Base-by-base conservation (phyloP, 2,797 vertebrate species). In the Sternarchorhynchus goeldii region DNA sequence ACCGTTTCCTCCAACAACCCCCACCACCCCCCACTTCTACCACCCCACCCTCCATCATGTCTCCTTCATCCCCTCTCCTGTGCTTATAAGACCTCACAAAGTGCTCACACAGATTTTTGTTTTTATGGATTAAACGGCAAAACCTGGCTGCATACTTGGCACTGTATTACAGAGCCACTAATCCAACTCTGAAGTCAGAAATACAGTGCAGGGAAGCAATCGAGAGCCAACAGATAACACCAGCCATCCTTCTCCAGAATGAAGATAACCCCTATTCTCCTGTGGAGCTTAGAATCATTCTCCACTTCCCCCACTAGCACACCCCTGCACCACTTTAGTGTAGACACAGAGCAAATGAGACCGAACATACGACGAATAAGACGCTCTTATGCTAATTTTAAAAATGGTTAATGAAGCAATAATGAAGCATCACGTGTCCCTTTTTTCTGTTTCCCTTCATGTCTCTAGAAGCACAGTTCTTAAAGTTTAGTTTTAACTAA, bases 261-360 rank as follows among this genome's bases (percentile, higher is more conserved):
- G 14, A 58, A 70, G 31, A 67, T 32, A 66, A 81, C 78, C 87
- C 79, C 2, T 84, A 81, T 32, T 59, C 78, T 75, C 81, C 86
- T 85, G 87, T 85, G 89, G 86, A 67, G 75, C 78, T 0, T 65
- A 79, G 76, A 81, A 82, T 83, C 86, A 82, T 85, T 80, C 73
- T 12, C 81, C 21, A 63, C 21, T 79, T 73, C 5, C 41, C 77
- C 68, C 73, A 41, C 20, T 59, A 2, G 69, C 65, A 62, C 82
- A 81, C 39, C 45, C 71, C 31, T 55, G 71, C 75, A 76, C 45
- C 66, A 60, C 62, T 76, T 69, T 77, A 76, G 36, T 73, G 66
- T 6, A 56, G 84, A 77, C 59, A 72, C 53, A 59, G 20, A 53
- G 67, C 55, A 66, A 85, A 81, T 71, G 62, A 76, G 67, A 65